Base-by-base conservation (phyloP, 2,888 invertebrate species). In the Dasysyrphus albostriatus region DNA sequence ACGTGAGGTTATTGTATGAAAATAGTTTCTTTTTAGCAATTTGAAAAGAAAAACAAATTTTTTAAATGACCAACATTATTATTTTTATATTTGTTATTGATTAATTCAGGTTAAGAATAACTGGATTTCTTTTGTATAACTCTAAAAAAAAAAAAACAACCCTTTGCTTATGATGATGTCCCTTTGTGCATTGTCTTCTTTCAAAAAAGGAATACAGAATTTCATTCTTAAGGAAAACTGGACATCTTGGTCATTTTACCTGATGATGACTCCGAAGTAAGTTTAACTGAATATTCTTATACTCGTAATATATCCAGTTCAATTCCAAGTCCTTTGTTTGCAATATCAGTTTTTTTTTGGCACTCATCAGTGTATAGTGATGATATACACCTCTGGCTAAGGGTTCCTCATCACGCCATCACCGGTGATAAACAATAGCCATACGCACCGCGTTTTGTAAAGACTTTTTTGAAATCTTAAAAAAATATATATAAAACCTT, bases 391-490 rank as follows among this genome's bases (percentile, higher is more conserved):
- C 56, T 79, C 42, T 74, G 24, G 47, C 42, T 74, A 74, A 63
- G 74, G 74, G 51, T 74, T 74, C 74, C 61, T 74, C 74, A 74
- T 74, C 74, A 74, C 74, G 63, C 44, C 39, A 58, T 39, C 51
- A 59, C 63, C 19, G 19, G 34, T 34, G 24, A 5, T 19, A 67
- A 49, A 67, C 67, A 67, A 67, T 67, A 54, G 24, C 63, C 47
- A 56, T 56, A 69, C 80, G 77, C 77, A 77, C 24, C 47, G 54
- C 37, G n/a, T 72, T 67, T 72, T 67, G 54, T 76, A 65, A 56
- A 76, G 47, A 70, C 44, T 65, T 77, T 72, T 77, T 47, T 47
- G 10, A 47, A 76, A 81, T 61, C 29, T 34, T 37, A 82, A 70
- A 65, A 73, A 10, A 14, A 59, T 58, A n/a, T 44, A 44, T 44